Evolutionary conservation across 2,113 vertebrate species (phyloP).

Genomic region (Pampusana beccarii): DNA sequence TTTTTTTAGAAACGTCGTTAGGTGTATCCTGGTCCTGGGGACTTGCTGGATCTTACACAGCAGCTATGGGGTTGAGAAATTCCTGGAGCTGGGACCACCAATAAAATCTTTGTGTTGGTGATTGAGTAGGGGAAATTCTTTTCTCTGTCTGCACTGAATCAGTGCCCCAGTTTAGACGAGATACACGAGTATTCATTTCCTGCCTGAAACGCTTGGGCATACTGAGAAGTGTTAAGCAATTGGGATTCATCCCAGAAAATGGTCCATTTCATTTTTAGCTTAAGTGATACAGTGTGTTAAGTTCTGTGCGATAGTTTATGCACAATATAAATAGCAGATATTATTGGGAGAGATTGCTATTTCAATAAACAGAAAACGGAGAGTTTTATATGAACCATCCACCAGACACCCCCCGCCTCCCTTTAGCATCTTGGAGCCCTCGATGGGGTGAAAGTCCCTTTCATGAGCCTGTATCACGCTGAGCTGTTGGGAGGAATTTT

Average conservation of each 20-base stretch:
- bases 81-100: conserved; percentile 42
- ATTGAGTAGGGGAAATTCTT: conserved; percentile 49
- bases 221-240: conserved; percentile 55
- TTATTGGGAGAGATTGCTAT: background rate
- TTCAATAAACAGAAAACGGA: background rate
- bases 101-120: background rate
- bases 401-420: background rate
- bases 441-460: background rate
- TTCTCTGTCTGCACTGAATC: conserved; percentile 53
- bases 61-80: background rate
- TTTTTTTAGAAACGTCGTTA: accelerated
- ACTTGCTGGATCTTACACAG: background rate
- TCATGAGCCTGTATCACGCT: background rate
- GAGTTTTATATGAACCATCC: background rate
- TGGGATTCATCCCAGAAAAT: conserved; percentile 49
- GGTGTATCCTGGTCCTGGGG: background rate
- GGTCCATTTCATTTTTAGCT: background rate
- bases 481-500: conserved; percentile 35
- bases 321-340: background rate
- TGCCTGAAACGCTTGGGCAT: conserved; percentile 32
- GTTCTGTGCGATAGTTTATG: background rate
- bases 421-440: background rate
- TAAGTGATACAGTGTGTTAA: conserved; percentile 7
- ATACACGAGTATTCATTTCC: conserved; percentile 59
- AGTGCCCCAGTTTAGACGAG: conserved; percentile 43